Evolutionary conservation across 1,140 invertebrate species (phyloP), one percentile per base, ranked within the genome.

Genomic region (Agrilus planipennis): DNA sequence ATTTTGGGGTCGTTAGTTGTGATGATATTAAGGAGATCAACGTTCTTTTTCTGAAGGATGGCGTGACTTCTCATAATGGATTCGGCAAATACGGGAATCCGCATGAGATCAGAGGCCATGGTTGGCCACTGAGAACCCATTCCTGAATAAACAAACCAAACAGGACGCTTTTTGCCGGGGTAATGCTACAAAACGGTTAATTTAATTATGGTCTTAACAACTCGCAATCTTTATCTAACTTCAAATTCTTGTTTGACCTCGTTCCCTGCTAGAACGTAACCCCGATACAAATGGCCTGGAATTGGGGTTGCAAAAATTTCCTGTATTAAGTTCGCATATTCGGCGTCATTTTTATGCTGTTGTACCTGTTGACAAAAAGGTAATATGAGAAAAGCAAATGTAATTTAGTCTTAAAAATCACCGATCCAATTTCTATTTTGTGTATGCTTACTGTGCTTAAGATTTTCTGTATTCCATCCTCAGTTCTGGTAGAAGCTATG

Each of bases 11-110:
- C 76, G 14, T 76, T 79, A 11, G n/a, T 23, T 1, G 81, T 82
- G 21, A 97, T 65, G 46, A 95, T 77, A 30, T 83, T 64, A 11
- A 81, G 75, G 3, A 96, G 69, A 59, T 92, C 79, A 17, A 95
- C 56, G 7, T 78, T 83, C 56, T 79, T 79, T 0, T 77, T 71
- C 51, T 75, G 67, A 1, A 96, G 62, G 2, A 76, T 68, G 50
- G 76, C 66, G 52, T 85, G 77, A 42, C 81, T 89, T 55, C 73
- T 77, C 34, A 52, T 19, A 31, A 89, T 75, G 0, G 81, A 73
- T 21, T 72, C 57, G 9, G 67, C 68, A 58, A 88, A 87, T 11
- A 73, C 50, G 6, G 76, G 71, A 17, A 89, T 54, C 44, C 65
- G 57, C 70, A 88, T 72, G 2, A 74, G 44, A 7, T 72, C 62